Conservation (phyloP, 2,113 vertebrate species). For the Crotophaga sulcirostris region DNA sequence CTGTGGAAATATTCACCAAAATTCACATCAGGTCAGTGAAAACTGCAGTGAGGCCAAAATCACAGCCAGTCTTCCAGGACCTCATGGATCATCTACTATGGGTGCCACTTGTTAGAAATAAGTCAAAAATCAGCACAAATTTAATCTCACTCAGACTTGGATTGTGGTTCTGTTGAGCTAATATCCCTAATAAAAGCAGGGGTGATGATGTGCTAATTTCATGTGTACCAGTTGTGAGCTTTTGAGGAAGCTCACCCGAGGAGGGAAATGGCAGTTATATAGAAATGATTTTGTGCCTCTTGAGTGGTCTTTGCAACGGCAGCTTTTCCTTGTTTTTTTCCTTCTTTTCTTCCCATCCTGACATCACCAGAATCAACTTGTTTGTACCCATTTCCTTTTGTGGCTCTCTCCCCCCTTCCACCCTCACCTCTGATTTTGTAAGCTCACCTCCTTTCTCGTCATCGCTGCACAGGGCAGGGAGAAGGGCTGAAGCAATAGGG, state of each 20-base stretch:
- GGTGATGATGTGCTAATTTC: neutral
- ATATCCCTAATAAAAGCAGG: neutral
- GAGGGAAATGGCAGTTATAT: neutral
- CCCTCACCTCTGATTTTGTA: neutral
- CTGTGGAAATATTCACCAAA: neutral
- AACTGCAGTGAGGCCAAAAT: neutral
- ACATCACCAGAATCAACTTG: neutral
- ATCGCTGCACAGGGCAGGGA: neutral
- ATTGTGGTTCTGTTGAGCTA: neutral
- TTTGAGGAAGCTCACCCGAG: neutral
- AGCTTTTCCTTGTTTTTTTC: neutral
- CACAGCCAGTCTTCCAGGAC: neutral
- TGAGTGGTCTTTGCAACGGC: neutral
- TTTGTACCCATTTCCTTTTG: neutral
- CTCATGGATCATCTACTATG: accelerated
- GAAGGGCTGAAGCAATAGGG: neutral
- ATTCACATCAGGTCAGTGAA: neutral
- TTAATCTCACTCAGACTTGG: neutral
- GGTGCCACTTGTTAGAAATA: neutral
- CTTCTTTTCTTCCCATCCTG: neutral
- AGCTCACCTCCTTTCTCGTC: neutral
- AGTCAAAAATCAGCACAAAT: neutral
- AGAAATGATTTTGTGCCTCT: neutral
- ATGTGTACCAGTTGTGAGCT: neutral
- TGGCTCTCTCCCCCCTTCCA: too few relatives aligned